A percentile compares a stretch with the other conserved stretches of the same genome.
These are phyloP conservation scores for western clawed frog (Xenopus tropicalis) DNA, from an alignment of 2,113 vertebrate genomes.

Conservation along the genomic window UCB_Xtro_10.0 CM004444.2:128827501-128828000, in stretches of 20 bases:
- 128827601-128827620: conserved; percentile 45
- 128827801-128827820: not conserved
- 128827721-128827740: conserved; percentile 44
- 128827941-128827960: too few species aligned
- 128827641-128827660: conserved; percentile 45
- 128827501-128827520: not conserved
- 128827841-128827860: not conserved
- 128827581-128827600: conserved; percentile 45
- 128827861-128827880: too few species aligned
- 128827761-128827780: conserved; percentile 31
- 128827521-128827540: conserved; percentile 3
- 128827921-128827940: too few species aligned
- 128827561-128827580: conserved; percentile 40
- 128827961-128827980: too few species aligned
- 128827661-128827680: conserved; percentile 44
- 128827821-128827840: not conserved
- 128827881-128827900: too few species aligned
- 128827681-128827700: conserved; percentile 46
- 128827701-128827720: conserved; percentile 46
- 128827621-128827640: conserved; percentile 46
- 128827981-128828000: too few species aligned
- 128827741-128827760: conserved; percentile 41
- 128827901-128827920: too few species aligned
- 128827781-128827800: not conserved
- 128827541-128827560: conserved; percentile 29